Evolutionary conservation across 2,888 invertebrate genomes (phyloP).

Genomic region (Ischnus inquisitorius): DNA sequence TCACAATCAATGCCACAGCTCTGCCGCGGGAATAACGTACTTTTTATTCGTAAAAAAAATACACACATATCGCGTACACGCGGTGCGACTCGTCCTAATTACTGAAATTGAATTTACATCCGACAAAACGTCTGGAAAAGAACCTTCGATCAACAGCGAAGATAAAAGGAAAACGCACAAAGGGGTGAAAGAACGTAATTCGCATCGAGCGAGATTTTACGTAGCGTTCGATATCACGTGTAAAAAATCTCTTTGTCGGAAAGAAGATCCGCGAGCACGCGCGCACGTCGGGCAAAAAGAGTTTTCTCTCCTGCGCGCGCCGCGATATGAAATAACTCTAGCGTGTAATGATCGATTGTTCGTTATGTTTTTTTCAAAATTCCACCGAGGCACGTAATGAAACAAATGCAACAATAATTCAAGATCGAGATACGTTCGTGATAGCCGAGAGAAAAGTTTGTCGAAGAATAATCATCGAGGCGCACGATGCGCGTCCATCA

Average conservation of each 20-base stretch:
- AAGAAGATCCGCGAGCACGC: slow-evolving; percentile 12
- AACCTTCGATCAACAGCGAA: not conserved
- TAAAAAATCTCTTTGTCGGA: slow-evolving; percentile 51
- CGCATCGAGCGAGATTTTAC: slow-evolving; percentile 34
- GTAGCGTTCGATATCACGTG: slow-evolving; percentile 24
- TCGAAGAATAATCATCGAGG: slow-evolving; percentile 50
- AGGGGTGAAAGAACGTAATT: not conserved
- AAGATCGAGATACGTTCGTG: not conserved
- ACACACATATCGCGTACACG: not conserved
- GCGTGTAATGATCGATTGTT: slow-evolving; percentile 58
- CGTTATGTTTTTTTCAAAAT: slow-evolving; percentile 47
- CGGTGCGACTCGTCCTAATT: slow-evolving; percentile 45
- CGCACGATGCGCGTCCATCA: slow-evolving; percentile 42
- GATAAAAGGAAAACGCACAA: slow-evolving; percentile 13
- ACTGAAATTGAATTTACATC: slow-evolving; percentile 52
- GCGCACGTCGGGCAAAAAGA: slow-evolving; percentile 27
- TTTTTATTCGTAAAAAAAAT: slow-evolving; percentile 53
- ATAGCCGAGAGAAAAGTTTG: slow-evolving; percentile 12
- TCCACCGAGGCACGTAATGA: slow-evolving; percentile 47
- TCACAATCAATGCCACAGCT: slow-evolving; percentile 72
- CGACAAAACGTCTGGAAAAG: slow-evolving; percentile 16
- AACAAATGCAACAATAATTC: slow-evolving; percentile 33
- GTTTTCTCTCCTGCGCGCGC: slow-evolving; percentile 7
- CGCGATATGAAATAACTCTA: slow-evolving; percentile 36
- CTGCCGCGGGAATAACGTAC: slow-evolving; percentile 61